Base-by-base conservation (phyloP, 2,113 vertebrate genomes). In the Misgurnus anguillicaudatus region DNA sequence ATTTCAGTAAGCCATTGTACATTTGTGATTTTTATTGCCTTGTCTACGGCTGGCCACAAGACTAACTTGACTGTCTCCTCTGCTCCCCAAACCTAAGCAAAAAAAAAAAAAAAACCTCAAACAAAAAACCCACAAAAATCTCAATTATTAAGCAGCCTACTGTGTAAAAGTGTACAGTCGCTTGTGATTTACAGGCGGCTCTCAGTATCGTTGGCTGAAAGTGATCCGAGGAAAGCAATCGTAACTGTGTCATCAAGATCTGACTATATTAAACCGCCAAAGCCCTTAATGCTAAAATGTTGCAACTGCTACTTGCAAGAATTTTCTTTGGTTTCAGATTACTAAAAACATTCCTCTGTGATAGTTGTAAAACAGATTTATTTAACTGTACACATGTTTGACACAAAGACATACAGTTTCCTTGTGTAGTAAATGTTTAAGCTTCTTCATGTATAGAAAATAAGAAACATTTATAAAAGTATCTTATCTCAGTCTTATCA, bases 101-200 rank as follows among this genome's bases (percentile, higher is more conserved):
- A 31, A 31, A 31, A 53, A 55, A 39, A n/a, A n/a, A n/a, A n/a
- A n/a, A n/a, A n/a, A n/a, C n/a, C 60, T 42, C 80, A 79, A 71
- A 57, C 41, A 79, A 62, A 75, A 80, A 77, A 42, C 36, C 36
- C 41, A 57, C 77, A 82, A n/a, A 58, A 67, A 67, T 77, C 48
- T 62, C 3, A 10, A 36, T 36, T 78, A 72, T 82, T 78, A 76
- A 79, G 68, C 80, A 69, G 39, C 76, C 74, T 83, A 79, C 66
- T 65, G 58, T 14, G 74, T 63, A 72, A 78, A 66, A 39, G 45
- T 66, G 77, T 70, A 74, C 24, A 78, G 66, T 74, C 9, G 6
- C 19, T 51, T 42, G 41, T 53, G 53, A 57, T 41, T 72, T 65
- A 61, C 21, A 39, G 45, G 48, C 31, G 13, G 41, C 75, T 8